phyloP scores from a whole-genome alignment of 1,140 invertebrate species.

The Drosophila kurseongensis region DNA sequence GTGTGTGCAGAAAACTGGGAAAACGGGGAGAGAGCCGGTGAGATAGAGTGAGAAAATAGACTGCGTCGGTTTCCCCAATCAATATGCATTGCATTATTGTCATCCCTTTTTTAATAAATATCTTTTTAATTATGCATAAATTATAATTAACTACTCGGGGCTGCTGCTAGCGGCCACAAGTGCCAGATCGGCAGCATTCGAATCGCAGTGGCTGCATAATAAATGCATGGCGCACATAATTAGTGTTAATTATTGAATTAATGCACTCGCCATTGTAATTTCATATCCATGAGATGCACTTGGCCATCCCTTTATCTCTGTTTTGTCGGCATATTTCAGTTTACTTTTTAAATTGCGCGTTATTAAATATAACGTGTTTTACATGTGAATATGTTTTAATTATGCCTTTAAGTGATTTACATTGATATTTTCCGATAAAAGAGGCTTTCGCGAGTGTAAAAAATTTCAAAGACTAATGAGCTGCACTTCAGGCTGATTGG shows the following conservation, averaged over 20 bases:
- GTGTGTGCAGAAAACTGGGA: conserved; percentile 3
- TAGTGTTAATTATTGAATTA: conserved; percentile 79
- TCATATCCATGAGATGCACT: conserved; percentile 37
- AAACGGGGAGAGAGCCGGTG: neutral
- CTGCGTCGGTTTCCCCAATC: conserved; percentile 16
- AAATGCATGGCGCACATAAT: conserved; percentile 68
- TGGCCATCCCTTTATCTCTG: conserved; percentile 3
- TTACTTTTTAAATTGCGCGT: conserved; percentile 23
- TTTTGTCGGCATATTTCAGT: conserved; percentile 14
- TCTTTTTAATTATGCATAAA: conserved; percentile 67
- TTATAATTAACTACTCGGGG: conserved; percentile 60
- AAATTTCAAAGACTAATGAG: conserved; percentile 47
- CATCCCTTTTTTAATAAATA: conserved; percentile 60
- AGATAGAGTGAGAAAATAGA: neutral
- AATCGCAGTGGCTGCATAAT: conserved; percentile 44
- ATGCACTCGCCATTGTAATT: conserved; percentile 72
- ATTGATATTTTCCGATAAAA: conserved; percentile 45
- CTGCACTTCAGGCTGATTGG: conserved; percentile 25
- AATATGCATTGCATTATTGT: conserved; percentile 46
- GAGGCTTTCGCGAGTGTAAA: conserved; percentile 8
- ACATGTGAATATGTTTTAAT: conserved; percentile 71
- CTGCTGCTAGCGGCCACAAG: conserved; percentile 22
- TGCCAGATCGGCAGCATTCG: conserved; percentile 16
- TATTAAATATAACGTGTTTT: conserved; percentile 49
- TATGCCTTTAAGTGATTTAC: conserved; percentile 69